Conservation (phyloP, 2,113 vertebrate genomes). For the Corapipo altera region DNA sequence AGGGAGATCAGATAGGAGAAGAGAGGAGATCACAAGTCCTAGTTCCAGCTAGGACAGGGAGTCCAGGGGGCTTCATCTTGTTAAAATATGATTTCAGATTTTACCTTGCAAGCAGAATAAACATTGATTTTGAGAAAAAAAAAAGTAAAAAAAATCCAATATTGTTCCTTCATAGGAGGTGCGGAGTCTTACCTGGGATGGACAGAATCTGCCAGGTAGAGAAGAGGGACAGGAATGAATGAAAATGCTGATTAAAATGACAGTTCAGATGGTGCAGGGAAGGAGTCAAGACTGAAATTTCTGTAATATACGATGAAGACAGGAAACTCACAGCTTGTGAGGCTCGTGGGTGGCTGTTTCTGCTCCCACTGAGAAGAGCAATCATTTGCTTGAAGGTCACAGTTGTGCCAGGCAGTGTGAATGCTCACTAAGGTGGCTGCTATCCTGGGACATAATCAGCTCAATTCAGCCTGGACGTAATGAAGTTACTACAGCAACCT, state of each 20-base stretch:
- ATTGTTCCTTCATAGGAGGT: background rate
- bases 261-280: background rate
- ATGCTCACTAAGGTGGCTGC: slow-evolving; percentile 44
- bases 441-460: slow-evolving; percentile 72
- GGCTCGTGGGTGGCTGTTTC: background rate
- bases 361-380: background rate
- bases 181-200: background rate
- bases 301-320: background rate
- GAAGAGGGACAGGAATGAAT: background rate
- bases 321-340: background rate
- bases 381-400: slow-evolving; percentile 52
- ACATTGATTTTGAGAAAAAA: background rate
- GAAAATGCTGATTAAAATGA: background rate
- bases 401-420: slow-evolving; percentile 19
- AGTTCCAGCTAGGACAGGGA: background rate
- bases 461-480: slow-evolving; percentile 46
- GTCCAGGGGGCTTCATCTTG: background rate
- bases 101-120: background rate
- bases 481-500: slow-evolving; percentile 71
- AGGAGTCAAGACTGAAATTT: background rate
- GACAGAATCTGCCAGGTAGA: background rate
- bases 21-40: background rate
- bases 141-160: background rate
- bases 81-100: background rate
- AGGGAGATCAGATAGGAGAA: background rate